Conservation (phyloP, 2,888 invertebrate species). For the Melikaiella ostensackeni region DNA sequence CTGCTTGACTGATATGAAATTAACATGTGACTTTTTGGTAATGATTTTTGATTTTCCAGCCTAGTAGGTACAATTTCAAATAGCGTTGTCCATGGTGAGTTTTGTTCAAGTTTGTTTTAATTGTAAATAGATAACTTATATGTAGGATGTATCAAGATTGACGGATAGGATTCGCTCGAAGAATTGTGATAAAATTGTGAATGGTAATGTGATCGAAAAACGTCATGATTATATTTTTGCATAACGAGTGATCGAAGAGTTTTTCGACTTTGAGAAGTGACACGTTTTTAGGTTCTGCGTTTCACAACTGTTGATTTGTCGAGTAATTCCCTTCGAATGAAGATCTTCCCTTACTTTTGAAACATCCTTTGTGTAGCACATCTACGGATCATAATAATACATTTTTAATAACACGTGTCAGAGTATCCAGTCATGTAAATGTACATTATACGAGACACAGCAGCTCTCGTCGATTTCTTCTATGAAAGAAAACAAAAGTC, state of each 20-base stretch:
- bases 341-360: slow-evolving; percentile 2
- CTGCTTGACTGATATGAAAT: not conserved
- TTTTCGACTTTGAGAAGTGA: not conserved
- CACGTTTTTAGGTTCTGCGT: not conserved
- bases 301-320: not conserved
- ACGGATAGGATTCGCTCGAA: not conserved
- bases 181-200: slow-evolving; percentile 20
- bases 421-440: slow-evolving; percentile 7
- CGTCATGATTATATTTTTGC: slow-evolving; percentile 18
- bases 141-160: slow-evolving; percentile 27
- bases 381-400: slow-evolving; percentile 11
- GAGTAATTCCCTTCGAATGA: not conserved
- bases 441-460: slow-evolving; percentile 6
- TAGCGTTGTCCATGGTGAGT: slow-evolving; percentile 1
- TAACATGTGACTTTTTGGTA: not conserved
- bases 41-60: not conserved
- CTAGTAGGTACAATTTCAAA: not conserved
- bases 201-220: not conserved
- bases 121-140: slow-evolving; percentile 38
- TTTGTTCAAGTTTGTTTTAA: slow-evolving; percentile 37
- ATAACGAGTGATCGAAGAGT: slow-evolving; percentile 15
- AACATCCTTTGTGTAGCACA: slow-evolving; percentile 19
- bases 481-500: slow-evolving; percentile 45
- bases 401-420: slow-evolving; percentile 17
- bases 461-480: slow-evolving; percentile 42